Evolutionary conservation across 2,113 vertebrate genomes (phyloP).

Genomic region (Bufo gargarizans): DNA sequence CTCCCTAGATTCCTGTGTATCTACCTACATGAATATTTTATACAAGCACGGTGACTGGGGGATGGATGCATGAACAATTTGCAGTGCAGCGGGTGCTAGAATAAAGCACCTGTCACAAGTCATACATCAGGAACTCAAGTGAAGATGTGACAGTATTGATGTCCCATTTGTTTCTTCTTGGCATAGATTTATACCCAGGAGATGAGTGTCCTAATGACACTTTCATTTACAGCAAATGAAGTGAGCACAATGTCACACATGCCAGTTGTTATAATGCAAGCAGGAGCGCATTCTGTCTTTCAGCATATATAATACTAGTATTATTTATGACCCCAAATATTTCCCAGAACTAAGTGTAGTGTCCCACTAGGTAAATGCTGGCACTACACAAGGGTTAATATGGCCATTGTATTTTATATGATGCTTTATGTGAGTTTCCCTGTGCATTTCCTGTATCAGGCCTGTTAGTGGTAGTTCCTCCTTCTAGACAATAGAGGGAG

Average conservation of each 20-base stretch:
- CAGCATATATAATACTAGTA: not conserved
- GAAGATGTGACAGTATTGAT: slow-evolving; percentile 37
- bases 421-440: too few species aligned
- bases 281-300: not conserved
- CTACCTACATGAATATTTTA: slow-evolving; percentile 43
- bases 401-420: too few species aligned
- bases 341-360: not conserved
- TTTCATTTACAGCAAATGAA: not conserved
- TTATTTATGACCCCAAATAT: not conserved
- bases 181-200: not conserved
- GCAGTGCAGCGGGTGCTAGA: not conserved
- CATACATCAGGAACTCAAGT: slow-evolving; percentile 33
- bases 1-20: slow-evolving; percentile 31
- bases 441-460: too few species aligned
- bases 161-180: slow-evolving; percentile 14
- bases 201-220: not conserved
- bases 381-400: too few species aligned
- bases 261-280: not conserved
- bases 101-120: slow-evolving; percentile 29
- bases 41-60: slow-evolving; percentile 15
- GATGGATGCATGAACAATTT: slow-evolving; percentile 24
- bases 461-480: too few species aligned
- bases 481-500: too few species aligned
- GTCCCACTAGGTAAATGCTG: too few species aligned
- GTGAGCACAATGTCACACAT: not conserved